Percentiles rank a stretch among this genome's conserved stretches.
Evolutionary conservation across 2,113 vertebrate genomes (phyloP).

Genomic region (Centropus bengalensis): DNA sequence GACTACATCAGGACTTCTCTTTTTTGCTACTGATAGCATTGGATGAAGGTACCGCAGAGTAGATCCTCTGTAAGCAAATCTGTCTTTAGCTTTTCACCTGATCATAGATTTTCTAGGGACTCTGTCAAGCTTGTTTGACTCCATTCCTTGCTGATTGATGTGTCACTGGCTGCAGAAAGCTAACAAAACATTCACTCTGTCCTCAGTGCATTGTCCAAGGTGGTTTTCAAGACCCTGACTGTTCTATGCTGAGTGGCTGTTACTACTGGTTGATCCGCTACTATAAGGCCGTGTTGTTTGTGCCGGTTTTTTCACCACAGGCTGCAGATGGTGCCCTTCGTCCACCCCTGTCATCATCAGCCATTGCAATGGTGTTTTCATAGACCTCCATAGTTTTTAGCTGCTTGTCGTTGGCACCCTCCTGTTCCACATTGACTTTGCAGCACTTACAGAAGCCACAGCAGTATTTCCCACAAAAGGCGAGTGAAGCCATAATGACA

Average conservation of each 20-base stretch:
- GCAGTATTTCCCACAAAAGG: constrained; percentile 76
- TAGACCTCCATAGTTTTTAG: constrained; percentile 77
- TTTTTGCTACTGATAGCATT: neutral
- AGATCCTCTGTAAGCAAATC: constrained; percentile 3
- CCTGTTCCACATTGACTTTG: constrained; percentile 23
- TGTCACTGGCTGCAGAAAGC: constrained; percentile 23
- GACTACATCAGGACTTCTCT: constrained; percentile 2
- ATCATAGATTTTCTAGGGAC: constrained; percentile 21
- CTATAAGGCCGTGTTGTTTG: constrained; percentile 74
- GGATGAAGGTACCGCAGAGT: neutral
- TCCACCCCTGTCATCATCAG: constrained; percentile 47
- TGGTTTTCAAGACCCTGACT: constrained; percentile 44
- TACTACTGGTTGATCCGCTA: neutral
- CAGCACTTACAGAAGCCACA: constrained; percentile 85
- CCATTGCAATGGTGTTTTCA: constrained; percentile 79
- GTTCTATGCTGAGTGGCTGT: neutral
- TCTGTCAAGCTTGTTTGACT: constrained; percentile 39
- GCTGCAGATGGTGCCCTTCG: neutral
- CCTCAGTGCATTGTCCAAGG: constrained; percentile 55
- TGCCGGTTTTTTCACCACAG: constrained; percentile 5
- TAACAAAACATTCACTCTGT: constrained; percentile 11
- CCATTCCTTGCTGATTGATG: constrained; percentile 5
- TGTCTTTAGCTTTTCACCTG: constrained; percentile 14
- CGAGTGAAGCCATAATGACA: constrained; percentile 38
- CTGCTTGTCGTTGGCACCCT: constrained; percentile 51